Base-by-base conservation (phyloP, 2,113 vertebrate species). In the Onychostruthus taczanowskii region DNA sequence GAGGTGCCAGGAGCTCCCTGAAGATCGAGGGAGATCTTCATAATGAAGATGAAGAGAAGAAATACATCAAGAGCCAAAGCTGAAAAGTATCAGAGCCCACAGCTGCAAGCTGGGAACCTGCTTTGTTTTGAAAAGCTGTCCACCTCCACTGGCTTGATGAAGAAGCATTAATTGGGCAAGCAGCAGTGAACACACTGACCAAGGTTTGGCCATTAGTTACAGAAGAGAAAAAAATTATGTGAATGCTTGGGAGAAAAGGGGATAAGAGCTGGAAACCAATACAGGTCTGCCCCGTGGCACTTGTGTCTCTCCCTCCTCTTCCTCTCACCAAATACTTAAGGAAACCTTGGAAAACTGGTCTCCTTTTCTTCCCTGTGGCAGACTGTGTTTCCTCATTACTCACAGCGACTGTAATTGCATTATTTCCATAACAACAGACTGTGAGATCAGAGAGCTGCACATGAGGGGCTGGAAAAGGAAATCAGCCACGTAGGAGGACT, bases 381-480 rank as follows among this genome's bases (percentile, higher is more conserved):
- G 62, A 37, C 44, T 49, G 30, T 22, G 33, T 78, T 89, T 92
- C 35, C 61, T 95, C 35, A 2, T 90, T 81, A 86, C 44, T 89
- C 94, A 84, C 83, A 74, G 63, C 35, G 64, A 74, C 76, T 93
- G 26, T 78, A 93, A 96, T 67, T 90, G 94, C 77, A 74, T 94
- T 94, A 97, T 93, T 96, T 92, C 95, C 90, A 90, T 92, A 95
- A 95, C 95, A 93, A 96, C 92, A 96, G 92, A 75, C 93, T 67
- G 58, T 47, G 95, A 92, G 50, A 94, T 70, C 75, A 81, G 85
- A 66, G 39, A 63, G 35, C 61, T 93, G 83, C 52, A 59, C 68
- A 41, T 31, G 59, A 89, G 52, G 76, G 30, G n/a, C 0, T 88
- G 75, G 75, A 84, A 74, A 66, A 84, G 75, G 67, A 80, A 90